Evolutionary conservation across 1,140 invertebrate genomes (phyloP), one percentile per base, ranked within the genome.

Genomic region (Mactra quadrangularis): DNA sequence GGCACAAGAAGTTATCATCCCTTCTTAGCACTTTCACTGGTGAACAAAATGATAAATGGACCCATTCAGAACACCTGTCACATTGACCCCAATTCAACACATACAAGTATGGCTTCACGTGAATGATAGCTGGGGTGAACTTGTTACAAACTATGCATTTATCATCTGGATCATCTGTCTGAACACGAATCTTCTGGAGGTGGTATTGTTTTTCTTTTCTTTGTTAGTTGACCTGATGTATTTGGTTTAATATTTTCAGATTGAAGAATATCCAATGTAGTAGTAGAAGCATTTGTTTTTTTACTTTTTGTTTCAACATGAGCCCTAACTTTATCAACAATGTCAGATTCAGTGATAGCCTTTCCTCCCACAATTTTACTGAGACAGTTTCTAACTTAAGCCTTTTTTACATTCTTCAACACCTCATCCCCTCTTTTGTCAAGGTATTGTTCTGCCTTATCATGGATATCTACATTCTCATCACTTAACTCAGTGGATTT

Each of bases 331-430:
- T 62, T 1, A 3, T 47, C 59, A 3, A 60, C 25, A 3, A 50
- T 22, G 4, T 6, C 17, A 64, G 45, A 41, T 50, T 78, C 76
- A 13, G 76, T 78, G 3, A 68, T 68, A 6, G 29, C 45, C 17
- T 57, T 66, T 22, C 60, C 76, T 15, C 53, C 45, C 17, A 78
- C 60, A 53, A 68, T 41, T n/a, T 29, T 59, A 33, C 62, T 52
- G 1, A 78, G 22, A 22, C 60, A 52, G 15, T 57, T 78, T 31
- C 76, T 53, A 11, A 29, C 33, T 29, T 70, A 3, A 33, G 53
- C 38, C 31, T 62, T 64, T 45, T 25, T 25, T 1, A 60, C 33
- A 59, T 78, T 68, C n/a, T n/a, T n/a, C n/a, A n/a, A n/a, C n/a
- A n/a, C n/a, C n/a, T n/a, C n/a, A n/a, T n/a, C n/a, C n/a, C 2